These are phyloP conservation scores for Cossypha niveicapilla DNA, from an alignment of 2,797 vertebrate genomes.

Conservation along the genomic window DNA sequence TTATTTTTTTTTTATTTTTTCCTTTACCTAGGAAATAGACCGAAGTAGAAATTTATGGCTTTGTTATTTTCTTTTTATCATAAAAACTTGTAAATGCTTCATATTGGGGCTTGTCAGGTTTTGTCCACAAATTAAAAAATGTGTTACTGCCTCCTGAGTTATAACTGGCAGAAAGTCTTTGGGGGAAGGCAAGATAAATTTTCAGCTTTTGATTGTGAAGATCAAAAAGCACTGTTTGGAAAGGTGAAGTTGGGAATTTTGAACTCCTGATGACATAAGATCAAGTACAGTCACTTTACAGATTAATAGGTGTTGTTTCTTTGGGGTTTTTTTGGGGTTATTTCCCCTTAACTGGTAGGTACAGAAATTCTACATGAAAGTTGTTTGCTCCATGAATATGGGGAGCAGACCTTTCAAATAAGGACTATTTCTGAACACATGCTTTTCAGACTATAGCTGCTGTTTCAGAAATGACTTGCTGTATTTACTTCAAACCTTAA, in stretches of 20 bases:
- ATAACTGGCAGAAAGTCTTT: neutral
- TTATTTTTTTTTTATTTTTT: accelerated
- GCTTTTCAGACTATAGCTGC: neutral
- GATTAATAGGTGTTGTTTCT: neutral
- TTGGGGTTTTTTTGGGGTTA: neutral
- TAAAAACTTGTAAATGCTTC: neutral
- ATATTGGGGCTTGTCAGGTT: neutral
- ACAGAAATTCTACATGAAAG: neutral
- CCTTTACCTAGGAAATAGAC: accelerated
- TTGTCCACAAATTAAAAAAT: neutral
- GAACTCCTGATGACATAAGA: neutral
- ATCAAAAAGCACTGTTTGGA: neutral
- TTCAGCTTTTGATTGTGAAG: neutral
- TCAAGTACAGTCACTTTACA: neutral
- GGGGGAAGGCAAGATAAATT: neutral
- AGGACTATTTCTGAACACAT: neutral
- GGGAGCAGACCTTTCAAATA: neutral
- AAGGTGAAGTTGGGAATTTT: neutral
- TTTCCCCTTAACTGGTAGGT: neutral
- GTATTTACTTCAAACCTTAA: neutral
- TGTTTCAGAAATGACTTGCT: neutral
- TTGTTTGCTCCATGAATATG: neutral
- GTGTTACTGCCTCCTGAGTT: neutral
- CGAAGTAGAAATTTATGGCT: neutral
- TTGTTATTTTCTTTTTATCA: neutral